Evolutionary conservation across 1,140 invertebrate genomes (phyloP).

Genomic region (Pseudachorutes palmiensis): DNA sequence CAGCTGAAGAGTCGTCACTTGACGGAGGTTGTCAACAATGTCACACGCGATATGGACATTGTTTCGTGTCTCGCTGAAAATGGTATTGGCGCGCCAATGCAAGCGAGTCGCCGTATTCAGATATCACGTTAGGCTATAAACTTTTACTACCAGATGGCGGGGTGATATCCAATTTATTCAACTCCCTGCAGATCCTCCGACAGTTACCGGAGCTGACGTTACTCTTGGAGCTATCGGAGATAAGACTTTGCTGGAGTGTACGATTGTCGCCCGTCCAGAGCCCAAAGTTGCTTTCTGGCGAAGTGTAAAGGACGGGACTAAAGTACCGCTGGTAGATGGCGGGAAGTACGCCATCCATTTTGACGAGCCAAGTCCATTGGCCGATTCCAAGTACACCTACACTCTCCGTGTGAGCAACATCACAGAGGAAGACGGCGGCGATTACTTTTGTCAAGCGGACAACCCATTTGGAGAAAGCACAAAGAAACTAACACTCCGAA

Average conservation of each 20-base stretch:
- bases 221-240: conserved; percentile 63
- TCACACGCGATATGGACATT: conserved; percentile 69
- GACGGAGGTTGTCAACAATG: conserved; percentile 69
- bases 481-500: conserved; percentile 59
- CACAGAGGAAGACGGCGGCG: conserved; percentile 58
- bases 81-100: conserved; percentile 72
- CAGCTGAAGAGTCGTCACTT: conserved; percentile 69
- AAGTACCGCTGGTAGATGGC: conserved; percentile 43
- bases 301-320: conserved; percentile 55
- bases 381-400: conserved; percentile 59
- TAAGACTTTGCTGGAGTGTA: conserved; percentile 61
- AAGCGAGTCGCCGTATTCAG: conserved; percentile 62
- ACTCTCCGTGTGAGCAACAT: conserved; percentile 61
- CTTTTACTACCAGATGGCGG: neutral
- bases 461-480: conserved; percentile 65
- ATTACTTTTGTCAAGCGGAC: conserved; percentile 71
- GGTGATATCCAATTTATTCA: neutral
- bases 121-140: conserved; percentile 61
- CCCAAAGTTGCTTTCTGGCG: conserved; percentile 70
- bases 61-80: conserved; percentile 78
- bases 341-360: conserved; percentile 11
- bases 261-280: conserved; percentile 64
- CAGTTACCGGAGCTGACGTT: conserved; percentile 61
- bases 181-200: conserved; percentile 55
- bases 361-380: conserved; percentile 21